These are phyloP conservation scores for Eristalis tenax DNA, from an alignment of 2,888 invertebrate genomes.

Conservation along the genomic window DNA sequence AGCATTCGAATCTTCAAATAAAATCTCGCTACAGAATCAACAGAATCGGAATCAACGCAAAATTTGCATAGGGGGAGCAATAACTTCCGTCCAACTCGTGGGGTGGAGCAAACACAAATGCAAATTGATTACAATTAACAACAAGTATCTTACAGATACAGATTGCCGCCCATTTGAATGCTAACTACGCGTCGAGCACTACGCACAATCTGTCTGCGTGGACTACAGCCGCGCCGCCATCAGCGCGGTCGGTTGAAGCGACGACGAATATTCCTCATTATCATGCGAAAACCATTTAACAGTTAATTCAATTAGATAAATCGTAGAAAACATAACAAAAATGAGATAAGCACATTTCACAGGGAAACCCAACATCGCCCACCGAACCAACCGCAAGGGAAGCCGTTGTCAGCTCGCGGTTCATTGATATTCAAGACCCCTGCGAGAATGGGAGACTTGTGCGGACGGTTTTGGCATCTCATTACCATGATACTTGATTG, in stretches of 20 bases:
- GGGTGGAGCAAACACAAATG: not conserved
- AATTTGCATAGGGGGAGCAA: constrained; percentile 39
- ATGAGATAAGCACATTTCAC: constrained; percentile 46
- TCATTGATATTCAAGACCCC: constrained; percentile 37
- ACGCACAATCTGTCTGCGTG: not conserved
- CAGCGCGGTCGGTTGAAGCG: not conserved
- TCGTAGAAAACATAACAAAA: constrained; percentile 29
- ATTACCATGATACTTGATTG: constrained; percentile 20
- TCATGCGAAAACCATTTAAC: constrained; percentile 54
- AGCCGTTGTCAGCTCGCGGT: not conserved
- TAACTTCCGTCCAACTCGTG: constrained; percentile 18
- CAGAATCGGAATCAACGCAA: constrained; percentile 6
- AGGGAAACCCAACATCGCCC: constrained; percentile 14
- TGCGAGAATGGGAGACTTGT: not conserved
- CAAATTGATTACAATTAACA: constrained; percentile 51
- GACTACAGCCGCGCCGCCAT: not conserved
- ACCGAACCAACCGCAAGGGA: not conserved
- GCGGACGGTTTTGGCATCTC: constrained; percentile 25
- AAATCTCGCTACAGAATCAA: not conserved
- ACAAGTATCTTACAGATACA: constrained; percentile 30
- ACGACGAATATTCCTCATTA: constrained; percentile 34
- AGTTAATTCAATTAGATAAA: constrained; percentile 63
- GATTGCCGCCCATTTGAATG: constrained; percentile 29
- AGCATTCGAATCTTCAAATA: not conserved
- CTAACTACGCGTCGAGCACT: constrained; percentile 22